phyloP scores from a whole-genome alignment of 2,888 invertebrate species.

The Eupithecia inturbata region DNA sequence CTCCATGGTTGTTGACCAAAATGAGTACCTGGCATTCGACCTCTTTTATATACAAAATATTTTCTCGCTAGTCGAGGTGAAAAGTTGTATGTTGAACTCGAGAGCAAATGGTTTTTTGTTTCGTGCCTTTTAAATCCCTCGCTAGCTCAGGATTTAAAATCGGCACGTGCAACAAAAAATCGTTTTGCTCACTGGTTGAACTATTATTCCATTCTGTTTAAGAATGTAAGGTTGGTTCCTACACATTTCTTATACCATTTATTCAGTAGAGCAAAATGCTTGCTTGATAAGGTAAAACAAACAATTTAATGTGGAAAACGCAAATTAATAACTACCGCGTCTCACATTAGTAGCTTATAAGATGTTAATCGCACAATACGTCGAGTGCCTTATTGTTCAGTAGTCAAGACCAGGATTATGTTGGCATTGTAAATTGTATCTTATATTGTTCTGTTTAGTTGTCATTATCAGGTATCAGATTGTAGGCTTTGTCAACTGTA shows the following conservation, averaged over 20 bases:
- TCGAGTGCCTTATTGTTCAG: background rate
- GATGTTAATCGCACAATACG: background rate
- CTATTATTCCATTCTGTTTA: background rate
- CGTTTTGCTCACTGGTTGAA: no score
- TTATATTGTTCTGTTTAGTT: background rate
- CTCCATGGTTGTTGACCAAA: no score
- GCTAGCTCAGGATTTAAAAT: no score
- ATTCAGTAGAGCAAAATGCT: background rate
- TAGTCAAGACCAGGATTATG: conserved; percentile 2
- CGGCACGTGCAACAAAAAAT: no score
- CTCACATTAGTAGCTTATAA: background rate
- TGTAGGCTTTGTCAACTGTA: conserved; percentile 21
- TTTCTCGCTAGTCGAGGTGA: no score
- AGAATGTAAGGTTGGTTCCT: background rate
- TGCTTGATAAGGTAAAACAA: background rate
- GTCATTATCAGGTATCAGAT: conserved; percentile 9
- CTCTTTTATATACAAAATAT: no score
- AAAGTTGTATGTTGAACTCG: no score
- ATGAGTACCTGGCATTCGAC: no score
- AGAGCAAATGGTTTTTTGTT: no score
- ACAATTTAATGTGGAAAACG: background rate
- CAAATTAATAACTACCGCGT: background rate
- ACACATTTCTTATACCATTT: background rate
- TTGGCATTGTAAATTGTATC: conserved; percentile 5
- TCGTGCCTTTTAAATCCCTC: no score